Evolutionary conservation across 2,113 vertebrate species (phyloP), one percentile per base, ranked within the genome.

Genomic region (Triplophysa dalaica): DNA sequence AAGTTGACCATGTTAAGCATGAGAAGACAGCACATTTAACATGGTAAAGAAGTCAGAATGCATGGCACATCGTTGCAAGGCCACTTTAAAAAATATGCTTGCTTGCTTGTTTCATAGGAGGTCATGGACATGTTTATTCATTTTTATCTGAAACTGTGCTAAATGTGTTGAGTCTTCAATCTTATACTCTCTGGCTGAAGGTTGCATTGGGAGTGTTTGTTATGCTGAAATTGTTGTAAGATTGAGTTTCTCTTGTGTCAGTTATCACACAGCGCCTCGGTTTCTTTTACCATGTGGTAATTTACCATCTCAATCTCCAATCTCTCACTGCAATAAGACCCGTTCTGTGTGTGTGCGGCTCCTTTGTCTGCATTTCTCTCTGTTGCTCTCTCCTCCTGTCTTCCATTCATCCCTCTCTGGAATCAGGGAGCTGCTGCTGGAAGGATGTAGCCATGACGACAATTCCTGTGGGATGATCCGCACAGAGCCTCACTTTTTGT

Each of bases 381-480:
- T 74, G 1, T 64, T 19, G 72, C 70, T 82, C 52, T 2, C 56
- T 17, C 8, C 64, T 81, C 19, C 79, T 69, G 54, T 45, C 38
- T 64, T 64, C 12, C 11, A 9, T 65, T 58, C 68, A 2, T 79
- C 24, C 6, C 70, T 74, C 58, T 26, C 77, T 81, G 88, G 87
- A 90, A 85, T 79, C 85, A 80, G 79, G 78, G 4, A 76, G 61
- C 24, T 78, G 78, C 78, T 81, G 45, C 69, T 84, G 85, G 70
- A 82, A 77, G 64, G 68, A 84, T 84, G 88, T 92, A 86, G 86
- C 86, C 90, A 92, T 93, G 89, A 88, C 68, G 81, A 91, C 83
- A 85, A 61, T 80, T 92, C 89, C 90, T 89, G 80, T 79, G 80
- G 89, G 90, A 80, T 87, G 88, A 89, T 86, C 88, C 86, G 85